These are phyloP conservation scores for Eurystomus glaucurus DNA, from an alignment of 2,797 vertebrate genomes.

Conservation along the genomic window DNA sequence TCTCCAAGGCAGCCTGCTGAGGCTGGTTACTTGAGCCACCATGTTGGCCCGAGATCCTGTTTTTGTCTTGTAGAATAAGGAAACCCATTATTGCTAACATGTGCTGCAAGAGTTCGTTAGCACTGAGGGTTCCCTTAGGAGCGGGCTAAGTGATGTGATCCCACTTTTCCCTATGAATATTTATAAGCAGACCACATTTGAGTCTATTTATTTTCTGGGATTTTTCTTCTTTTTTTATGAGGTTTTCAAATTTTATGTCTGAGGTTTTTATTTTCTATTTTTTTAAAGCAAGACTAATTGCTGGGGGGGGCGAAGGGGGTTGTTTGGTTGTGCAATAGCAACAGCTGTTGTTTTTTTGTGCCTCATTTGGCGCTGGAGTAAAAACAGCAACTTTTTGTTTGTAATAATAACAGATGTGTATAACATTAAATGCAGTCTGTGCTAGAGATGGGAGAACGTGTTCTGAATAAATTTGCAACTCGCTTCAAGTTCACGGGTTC, in stretches of 20 bases:
- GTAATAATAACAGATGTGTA: constrained; percentile 86
- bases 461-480: constrained; percentile 79
- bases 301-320: neutral
- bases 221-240: constrained; percentile 52
- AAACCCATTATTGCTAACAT: constrained; percentile 83
- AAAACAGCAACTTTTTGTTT: constrained; percentile 84
- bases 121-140: constrained; percentile 78
- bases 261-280: constrained; percentile 56
- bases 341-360: constrained; percentile 85
- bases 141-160: constrained; percentile 77
- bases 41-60: constrained; percentile 69
- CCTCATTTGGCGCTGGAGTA: constrained; percentile 81
- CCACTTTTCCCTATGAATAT: constrained; percentile 84
- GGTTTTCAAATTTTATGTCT: constrained; percentile 82
- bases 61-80: constrained; percentile 84
- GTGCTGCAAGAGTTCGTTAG: constrained; percentile 79
- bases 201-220: constrained; percentile 69
- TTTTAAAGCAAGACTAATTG: constrained; percentile 83
- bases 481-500: constrained; percentile 63
- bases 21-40: constrained; percentile 77
- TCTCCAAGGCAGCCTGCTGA: constrained; percentile 51
- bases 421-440: constrained; percentile 80
- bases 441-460: constrained; percentile 58
- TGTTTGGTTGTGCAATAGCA: constrained; percentile 84
- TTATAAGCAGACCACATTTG: constrained; percentile 80